Percentiles rank a stretch among this genome's conserved stretches.
These are phyloP conservation scores for Cavia aperea DNA, from an alignment of 2,113 vertebrate species.

Conservation along the genomic window DNA sequence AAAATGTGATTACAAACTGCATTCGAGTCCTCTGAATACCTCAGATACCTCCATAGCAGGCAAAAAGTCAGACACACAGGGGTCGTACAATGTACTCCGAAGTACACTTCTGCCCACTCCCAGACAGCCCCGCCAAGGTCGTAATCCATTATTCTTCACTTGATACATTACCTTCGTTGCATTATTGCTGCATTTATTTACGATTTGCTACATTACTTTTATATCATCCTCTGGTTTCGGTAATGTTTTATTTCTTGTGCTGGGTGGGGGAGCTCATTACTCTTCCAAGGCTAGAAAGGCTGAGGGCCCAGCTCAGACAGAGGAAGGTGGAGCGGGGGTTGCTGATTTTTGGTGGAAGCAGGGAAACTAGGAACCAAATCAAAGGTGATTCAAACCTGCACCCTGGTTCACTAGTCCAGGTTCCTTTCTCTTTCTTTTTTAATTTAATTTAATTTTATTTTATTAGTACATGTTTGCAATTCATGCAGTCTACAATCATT, in stretches of 20 bases:
- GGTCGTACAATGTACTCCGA: too few species aligned
- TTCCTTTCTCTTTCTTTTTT: background rate
- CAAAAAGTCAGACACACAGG: background rate
- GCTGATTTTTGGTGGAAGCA: background rate
- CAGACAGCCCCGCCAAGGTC: background rate
- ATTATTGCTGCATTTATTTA: constrained; percentile 13
- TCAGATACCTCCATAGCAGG: background rate
- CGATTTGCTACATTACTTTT: constrained; percentile 1
- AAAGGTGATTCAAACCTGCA: background rate
- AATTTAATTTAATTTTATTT: background rate
- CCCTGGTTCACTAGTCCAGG: background rate
- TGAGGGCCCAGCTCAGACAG: background rate
- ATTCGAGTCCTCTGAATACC: background rate
- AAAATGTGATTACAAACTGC: background rate
- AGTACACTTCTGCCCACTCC: too few species aligned
- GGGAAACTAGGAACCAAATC: background rate
- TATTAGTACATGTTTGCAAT: background rate
- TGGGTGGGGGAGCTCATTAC: background rate
- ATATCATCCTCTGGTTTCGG: background rate
- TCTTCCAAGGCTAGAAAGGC: background rate
- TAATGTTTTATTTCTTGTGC: background rate
- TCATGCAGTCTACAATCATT: background rate
- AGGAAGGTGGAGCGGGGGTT: background rate
- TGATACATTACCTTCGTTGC: background rate
- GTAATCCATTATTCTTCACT: background rate